These are phyloP conservation scores for Lynx canadensis DNA, from an alignment of 2,113 vertebrate species.

Conservation along the genomic window DNA sequence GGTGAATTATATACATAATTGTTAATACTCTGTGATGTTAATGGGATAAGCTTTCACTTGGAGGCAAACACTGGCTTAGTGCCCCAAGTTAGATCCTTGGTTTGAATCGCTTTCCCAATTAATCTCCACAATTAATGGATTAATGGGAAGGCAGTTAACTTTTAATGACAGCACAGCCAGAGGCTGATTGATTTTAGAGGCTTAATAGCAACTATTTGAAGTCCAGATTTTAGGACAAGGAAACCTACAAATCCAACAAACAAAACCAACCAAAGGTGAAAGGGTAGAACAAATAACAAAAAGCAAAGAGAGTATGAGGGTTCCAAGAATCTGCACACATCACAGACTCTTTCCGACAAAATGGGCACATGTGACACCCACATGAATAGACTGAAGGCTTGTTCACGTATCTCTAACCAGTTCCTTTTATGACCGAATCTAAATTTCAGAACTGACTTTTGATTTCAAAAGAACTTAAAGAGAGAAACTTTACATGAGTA, in stretches of 20 bases:
- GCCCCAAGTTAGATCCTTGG: constrained; percentile 9
- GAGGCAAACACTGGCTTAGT: constrained; percentile 34
- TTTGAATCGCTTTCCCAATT: constrained; percentile 65
- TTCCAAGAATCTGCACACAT: not conserved
- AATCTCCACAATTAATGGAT: constrained; percentile 65
- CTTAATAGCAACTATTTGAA: constrained; percentile 75
- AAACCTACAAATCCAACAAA: constrained; percentile 52
- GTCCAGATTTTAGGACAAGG: constrained; percentile 73
- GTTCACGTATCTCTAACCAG: not conserved
- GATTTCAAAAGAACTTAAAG: not conserved
- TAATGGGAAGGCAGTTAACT: constrained; percentile 74
- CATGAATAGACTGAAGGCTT: not conserved
- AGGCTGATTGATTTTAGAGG: constrained; percentile 61
- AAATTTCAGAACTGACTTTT: constrained; percentile 1
- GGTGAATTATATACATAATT: not conserved
- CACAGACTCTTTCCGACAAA: not conserved
- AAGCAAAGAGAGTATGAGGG: constrained; percentile 6
- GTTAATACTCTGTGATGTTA: constrained; percentile 18
- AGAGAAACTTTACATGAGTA: not conserved
- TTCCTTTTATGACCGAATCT: not conserved
- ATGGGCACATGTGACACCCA: not conserved
- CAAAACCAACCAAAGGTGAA: constrained; percentile 55
- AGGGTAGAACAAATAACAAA: constrained; percentile 41
- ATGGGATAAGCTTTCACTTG: constrained; percentile 24
- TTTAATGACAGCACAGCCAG: constrained; percentile 67